Evolutionary conservation across 2,888 invertebrate genomes (phyloP).

Genomic region (Drosophila histrio): DNA sequence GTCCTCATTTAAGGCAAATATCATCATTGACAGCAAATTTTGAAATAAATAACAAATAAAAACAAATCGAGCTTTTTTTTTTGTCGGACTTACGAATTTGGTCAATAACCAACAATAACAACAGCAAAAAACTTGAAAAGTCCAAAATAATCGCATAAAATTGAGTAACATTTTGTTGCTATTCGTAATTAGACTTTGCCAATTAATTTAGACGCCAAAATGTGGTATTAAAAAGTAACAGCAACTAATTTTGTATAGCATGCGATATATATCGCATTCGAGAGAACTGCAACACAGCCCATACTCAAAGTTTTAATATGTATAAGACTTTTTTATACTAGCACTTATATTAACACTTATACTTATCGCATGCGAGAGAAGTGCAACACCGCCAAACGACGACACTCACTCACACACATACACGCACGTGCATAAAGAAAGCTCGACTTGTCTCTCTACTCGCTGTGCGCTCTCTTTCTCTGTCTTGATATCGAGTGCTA

Average conservation of each 20-base stretch:
- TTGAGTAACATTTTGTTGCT: conserved; percentile 52
- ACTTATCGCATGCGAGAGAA: conserved; percentile 42
- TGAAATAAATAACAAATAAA: background rate
- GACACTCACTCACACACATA: conserved; percentile 15
- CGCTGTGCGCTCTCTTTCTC: background rate
- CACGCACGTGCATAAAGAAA: conserved; percentile 14
- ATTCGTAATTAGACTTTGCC: conserved; percentile 47
- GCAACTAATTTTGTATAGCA: background rate
- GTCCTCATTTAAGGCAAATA: background rate
- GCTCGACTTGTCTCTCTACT: conserved; percentile 3
- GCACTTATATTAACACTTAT: background rate
- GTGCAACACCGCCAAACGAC: conserved; percentile 21
- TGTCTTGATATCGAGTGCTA: background rate
- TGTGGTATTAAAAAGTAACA: background rate
- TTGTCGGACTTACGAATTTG: conserved; percentile 22
- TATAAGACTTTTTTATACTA: background rate
- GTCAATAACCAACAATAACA: conserved; percentile 24
- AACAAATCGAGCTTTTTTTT: conserved; percentile 9
- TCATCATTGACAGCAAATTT: conserved; percentile 5
- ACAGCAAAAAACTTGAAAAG: conserved; percentile 26
- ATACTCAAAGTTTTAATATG: background rate
- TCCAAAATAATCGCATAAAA: conserved; percentile 35
- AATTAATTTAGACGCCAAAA: conserved; percentile 38
- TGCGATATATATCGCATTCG: conserved; percentile 18
- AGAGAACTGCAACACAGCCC: conserved; percentile 2